Conservation (phyloP, 2,888 invertebrate genomes). For the Melipona bicolor region DNA sequence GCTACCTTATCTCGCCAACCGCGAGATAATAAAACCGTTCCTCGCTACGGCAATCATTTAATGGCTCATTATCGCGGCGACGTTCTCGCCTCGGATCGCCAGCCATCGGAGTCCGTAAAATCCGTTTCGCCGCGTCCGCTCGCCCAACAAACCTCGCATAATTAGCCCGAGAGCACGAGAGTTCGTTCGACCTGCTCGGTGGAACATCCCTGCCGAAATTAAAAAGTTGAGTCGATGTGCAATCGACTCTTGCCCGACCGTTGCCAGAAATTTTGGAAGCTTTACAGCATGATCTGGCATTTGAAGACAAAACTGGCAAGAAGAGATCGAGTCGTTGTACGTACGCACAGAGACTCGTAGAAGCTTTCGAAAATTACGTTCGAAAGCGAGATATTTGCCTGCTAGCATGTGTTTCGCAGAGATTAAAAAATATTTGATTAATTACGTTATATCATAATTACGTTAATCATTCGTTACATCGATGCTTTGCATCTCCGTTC, state of each 20-base stretch:
- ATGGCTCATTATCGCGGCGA: conserved; percentile 74
- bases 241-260: conserved; percentile 48
- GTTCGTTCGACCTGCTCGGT: conserved; percentile 50
- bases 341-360: too few relatives aligned
- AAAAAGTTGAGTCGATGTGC: conserved; percentile 43
- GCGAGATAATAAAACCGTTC: conserved; percentile 71
- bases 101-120: background rate
- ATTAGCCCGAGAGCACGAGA: conserved; percentile 64
- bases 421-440: too few relatives aligned
- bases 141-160: conserved; percentile 58
- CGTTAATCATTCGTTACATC: too few relatives aligned
- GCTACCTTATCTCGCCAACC: conserved; percentile 57
- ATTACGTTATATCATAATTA: too few relatives aligned
- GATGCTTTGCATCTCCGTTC: background rate
- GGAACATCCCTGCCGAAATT: conserved; percentile 45
- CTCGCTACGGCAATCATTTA: conserved; percentile 71
- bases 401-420: too few relatives aligned
- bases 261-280: background rate
- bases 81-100: conserved; percentile 48
- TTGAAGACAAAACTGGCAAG: too few relatives aligned
- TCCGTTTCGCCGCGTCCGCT: conserved; percentile 26
- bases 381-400: too few relatives aligned
- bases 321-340: too few relatives aligned
- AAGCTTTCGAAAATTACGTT: too few relatives aligned
- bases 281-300: too few relatives aligned